Evolutionary conservation across 2,888 invertebrate genomes (phyloP).

Genomic region (Bibio marci): DNA sequence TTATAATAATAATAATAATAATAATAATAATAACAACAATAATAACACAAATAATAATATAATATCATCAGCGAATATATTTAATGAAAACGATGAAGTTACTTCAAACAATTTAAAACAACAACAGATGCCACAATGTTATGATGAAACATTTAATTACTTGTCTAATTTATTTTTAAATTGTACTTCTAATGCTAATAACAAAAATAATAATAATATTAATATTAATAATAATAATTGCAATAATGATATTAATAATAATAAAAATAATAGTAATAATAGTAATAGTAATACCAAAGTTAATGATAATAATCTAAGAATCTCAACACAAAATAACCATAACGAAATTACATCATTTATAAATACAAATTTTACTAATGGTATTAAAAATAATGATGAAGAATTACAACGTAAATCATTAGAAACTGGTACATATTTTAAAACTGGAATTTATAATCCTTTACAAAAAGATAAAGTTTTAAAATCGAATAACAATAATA

Average conservation of each 20-base stretch:
- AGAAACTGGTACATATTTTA: slow-evolving; percentile 25
- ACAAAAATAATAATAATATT: background rate
- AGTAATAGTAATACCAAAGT: background rate
- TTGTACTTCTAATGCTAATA: background rate
- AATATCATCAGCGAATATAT: too few relatives aligned
- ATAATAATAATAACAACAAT: background rate
- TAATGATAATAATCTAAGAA: background rate
- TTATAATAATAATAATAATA: too few relatives aligned
- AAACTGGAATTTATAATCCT: slow-evolving; percentile 27
- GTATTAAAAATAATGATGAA: slow-evolving; percentile 22
- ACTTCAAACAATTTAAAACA: too few relatives aligned
- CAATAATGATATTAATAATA: background rate
- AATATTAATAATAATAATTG: background rate
- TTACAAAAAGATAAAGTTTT: slow-evolving; percentile 11
- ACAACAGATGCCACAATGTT: too few relatives aligned
- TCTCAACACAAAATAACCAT: background rate
- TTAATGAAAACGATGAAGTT: too few relatives aligned
- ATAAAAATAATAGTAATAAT: background rate
- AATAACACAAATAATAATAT: too few relatives aligned
- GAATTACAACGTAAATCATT: slow-evolving; percentile 20
- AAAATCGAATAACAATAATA: background rate
- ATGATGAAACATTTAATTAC: too few relatives aligned
- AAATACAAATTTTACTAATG: slow-evolving; percentile 18
- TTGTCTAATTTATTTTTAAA: too few relatives aligned
- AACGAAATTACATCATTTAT: background rate